phyloP scores from a whole-genome alignment of 2,888 invertebrate genomes.

The Unio delphinus region DNA sequence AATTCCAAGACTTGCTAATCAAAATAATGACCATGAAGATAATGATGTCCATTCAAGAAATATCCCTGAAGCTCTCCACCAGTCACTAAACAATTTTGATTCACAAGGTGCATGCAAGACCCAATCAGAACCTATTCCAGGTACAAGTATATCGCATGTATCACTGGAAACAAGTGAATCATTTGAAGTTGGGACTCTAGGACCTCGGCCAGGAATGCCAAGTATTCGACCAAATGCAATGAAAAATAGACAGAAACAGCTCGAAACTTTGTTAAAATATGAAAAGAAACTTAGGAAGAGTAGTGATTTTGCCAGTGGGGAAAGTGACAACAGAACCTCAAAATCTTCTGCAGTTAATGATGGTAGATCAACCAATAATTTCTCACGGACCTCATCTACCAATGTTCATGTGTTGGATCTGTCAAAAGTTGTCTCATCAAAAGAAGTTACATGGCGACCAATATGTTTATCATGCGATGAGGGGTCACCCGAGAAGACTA shows the following conservation, averaged over 20 bases:
- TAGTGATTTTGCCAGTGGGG: constrained; percentile 13
- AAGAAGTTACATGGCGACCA: constrained; percentile 74
- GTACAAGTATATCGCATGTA: not conserved
- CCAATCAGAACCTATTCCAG: constrained; percentile 8
- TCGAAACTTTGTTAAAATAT: constrained; percentile 79
- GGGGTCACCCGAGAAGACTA: constrained; percentile 84
- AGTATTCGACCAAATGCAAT: constrained; percentile 71
- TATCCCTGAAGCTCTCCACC: not conserved
- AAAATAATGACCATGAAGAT: constrained; percentile 1
- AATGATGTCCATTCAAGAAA: constrained; percentile 2
- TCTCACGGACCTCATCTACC: constrained; percentile 73
- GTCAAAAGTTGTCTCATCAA: constrained; percentile 70
- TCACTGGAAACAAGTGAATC: constrained; percentile 6
- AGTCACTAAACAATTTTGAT: constrained; percentile 3
- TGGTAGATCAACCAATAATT: constrained; percentile 15
- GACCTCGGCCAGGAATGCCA: constrained; percentile 52
- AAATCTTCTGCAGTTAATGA: constrained; percentile 3
- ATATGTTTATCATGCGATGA: constrained; percentile 49
- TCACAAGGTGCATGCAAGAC: constrained; percentile 1
- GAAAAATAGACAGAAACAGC: constrained; percentile 77
- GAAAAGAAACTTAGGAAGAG: constrained; percentile 74
- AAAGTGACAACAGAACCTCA: constrained; percentile 3
- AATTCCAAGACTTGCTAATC: not conserved
- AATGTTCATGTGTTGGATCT: constrained; percentile 91
- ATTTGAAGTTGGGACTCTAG: constrained; percentile 19